A percentile compares a stretch with the other conserved stretches of the same genome.
These are phyloP conservation scores for Polydrusus tereticollis DNA, from an alignment of 2,888 invertebrate species.

Conservation along the genomic window DNA sequence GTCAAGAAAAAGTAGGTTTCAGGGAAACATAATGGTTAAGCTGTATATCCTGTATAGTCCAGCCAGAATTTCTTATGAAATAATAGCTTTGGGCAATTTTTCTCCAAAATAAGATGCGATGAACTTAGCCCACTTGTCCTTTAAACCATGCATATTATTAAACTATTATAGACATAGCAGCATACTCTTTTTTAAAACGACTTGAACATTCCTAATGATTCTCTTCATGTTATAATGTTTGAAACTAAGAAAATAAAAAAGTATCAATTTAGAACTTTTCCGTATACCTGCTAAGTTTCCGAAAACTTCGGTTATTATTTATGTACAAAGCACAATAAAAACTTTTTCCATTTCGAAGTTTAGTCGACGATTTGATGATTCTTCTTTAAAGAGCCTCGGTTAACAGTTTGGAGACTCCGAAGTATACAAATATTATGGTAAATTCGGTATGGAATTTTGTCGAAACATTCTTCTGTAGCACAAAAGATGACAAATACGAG, in stretches of 20 bases:
- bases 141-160: too few species aligned
- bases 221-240: too few species aligned
- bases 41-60: too few species aligned
- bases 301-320: conserved; percentile 3
- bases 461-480: neutral
- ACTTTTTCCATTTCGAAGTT: conserved; percentile 11
- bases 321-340: neutral
- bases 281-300: neutral
- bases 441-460: neutral
- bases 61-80: too few species aligned
- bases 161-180: too few species aligned
- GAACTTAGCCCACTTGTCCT: too few species aligned
- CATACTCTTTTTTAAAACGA: too few species aligned
- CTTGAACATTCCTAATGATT: too few species aligned
- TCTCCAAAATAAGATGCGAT: too few species aligned
- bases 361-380: neutral
- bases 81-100: too few species aligned
- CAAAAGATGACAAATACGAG: neutral
- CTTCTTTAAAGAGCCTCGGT: neutral
- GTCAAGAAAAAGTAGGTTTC: too few species aligned
- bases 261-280: neutral
- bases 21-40: too few species aligned
- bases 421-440: conserved; percentile 9
- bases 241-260: neutral
- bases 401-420: neutral